Conservation (phyloP, 2,888 invertebrate genomes). For the Pseudolycoriella hygida region DNA sequence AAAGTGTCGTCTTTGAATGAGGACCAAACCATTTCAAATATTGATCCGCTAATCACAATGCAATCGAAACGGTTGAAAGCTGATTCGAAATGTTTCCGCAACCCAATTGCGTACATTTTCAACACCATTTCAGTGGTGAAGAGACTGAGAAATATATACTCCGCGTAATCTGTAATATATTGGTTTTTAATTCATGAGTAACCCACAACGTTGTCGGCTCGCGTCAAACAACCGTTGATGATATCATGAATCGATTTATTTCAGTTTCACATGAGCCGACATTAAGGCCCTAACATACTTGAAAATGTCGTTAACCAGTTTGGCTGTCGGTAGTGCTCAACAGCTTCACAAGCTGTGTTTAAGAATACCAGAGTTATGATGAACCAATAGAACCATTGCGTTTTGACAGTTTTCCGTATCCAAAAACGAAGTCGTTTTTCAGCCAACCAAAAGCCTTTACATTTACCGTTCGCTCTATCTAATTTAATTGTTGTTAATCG, state of each 20-base stretch:
- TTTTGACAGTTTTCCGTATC: constrained; percentile 89
- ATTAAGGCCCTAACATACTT: no score
- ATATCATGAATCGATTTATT: no score
- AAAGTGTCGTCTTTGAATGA: constrained; percentile 89
- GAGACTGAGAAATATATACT: constrained; percentile 93
- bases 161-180: constrained; percentile 80
- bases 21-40: constrained; percentile 97
- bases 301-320: constrained; percentile 87
- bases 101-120: constrained; percentile 97
- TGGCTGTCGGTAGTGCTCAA: constrained; percentile 95
- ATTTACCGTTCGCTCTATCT: constrained; percentile 63
- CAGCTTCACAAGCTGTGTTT: constrained; percentile 96
- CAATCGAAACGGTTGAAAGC: constrained; percentile 99
- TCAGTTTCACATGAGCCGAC: no score
- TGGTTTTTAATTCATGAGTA: no score
- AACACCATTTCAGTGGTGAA: constrained; percentile 99
- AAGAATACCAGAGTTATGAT: constrained; percentile 98
- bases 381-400: constrained; percentile 98
- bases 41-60: constrained; percentile 95
- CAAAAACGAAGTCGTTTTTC: constrained; percentile 89
- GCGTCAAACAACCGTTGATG: no score
- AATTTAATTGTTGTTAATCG: no score
- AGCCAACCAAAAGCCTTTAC: constrained; percentile 37
- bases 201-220: no score
- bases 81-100: constrained; percentile 94